Percentiles rank a stretch among this genome's conserved stretches.
Conservation (phyloP, 35 echinoderm and acorn worm genomes). For the Heliocidaris tuberculata region DNA sequence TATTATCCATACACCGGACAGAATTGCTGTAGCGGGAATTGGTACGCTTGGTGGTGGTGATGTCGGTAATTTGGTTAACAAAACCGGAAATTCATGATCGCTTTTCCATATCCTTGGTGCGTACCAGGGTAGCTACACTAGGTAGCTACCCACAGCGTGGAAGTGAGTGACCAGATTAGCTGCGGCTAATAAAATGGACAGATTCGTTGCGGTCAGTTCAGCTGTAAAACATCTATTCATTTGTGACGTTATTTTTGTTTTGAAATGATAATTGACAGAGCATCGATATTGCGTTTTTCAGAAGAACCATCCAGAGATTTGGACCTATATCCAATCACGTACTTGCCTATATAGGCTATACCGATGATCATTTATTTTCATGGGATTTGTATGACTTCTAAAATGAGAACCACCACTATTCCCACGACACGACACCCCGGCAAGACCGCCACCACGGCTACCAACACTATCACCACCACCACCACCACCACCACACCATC, state of each 20-base stretch:
- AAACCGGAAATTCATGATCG: slow-evolving; percentile 2
- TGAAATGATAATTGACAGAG: not conserved
- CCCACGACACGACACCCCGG: no score
- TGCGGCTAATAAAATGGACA: not conserved
- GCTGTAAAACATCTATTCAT: not conserved
- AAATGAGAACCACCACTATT: no score
- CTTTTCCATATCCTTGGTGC: not conserved
- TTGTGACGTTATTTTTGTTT: not conserved
- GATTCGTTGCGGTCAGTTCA: not conserved
- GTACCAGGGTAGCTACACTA: not conserved
- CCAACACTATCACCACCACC: no score
- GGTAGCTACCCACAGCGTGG: not conserved
- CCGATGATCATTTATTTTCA: no score
- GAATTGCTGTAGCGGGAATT: not conserved
- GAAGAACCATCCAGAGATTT: no score
- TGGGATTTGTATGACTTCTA: no score
- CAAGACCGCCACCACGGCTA: no score
- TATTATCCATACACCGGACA: not conserved
- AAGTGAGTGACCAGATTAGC: not conserved
- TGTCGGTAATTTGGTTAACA: not conserved
- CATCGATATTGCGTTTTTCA: no score
- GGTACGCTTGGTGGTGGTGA: not conserved
- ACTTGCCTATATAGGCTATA: no score
- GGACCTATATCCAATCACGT: no score
- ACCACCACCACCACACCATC: no score